Percentiles rank a stretch among this genome's conserved stretches.
Conservation (phyloP, 53 echinoderm and acorn worm species). For the Stichopus horrens region DNA sequence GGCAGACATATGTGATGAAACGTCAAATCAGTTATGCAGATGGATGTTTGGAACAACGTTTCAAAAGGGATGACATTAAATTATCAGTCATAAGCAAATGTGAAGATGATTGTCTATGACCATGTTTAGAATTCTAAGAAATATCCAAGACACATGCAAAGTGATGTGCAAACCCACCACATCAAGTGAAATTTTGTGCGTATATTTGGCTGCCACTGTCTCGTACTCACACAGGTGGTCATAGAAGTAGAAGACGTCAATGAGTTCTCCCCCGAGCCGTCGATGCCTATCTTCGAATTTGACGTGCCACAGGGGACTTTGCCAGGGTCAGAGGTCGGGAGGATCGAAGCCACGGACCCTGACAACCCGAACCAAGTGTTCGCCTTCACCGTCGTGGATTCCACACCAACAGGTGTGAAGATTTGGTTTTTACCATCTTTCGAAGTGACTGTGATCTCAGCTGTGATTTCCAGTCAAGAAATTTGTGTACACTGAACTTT, state of each 20-base stretch:
- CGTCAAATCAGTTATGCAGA: too few relatives aligned
- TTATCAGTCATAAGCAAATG: too few relatives aligned
- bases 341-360: slow-evolving; percentile 74
- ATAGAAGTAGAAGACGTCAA: slow-evolving; percentile 76
- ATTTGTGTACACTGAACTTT: not conserved
- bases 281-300: slow-evolving; percentile 49
- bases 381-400: slow-evolving; percentile 59
- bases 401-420: slow-evolving; percentile 46
- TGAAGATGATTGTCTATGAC: too few relatives aligned
- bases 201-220: too few relatives aligned
- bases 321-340: slow-evolving; percentile 65
- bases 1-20: too few relatives aligned
- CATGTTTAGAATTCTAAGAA: too few relatives aligned
- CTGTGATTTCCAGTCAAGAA: not conserved
- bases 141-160: too few relatives aligned
- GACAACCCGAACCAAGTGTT: slow-evolving; percentile 50
- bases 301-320: slow-evolving; percentile 55
- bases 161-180: too few relatives aligned
- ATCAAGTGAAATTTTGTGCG: too few relatives aligned
- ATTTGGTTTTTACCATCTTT: not conserved
- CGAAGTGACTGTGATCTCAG: not conserved
- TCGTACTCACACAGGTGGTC: slow-evolving; percentile 58
- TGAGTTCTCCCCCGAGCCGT: slow-evolving; percentile 71
- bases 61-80: too few relatives aligned
- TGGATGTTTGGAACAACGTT: too few relatives aligned